Evolutionary conservation across 2,888 invertebrate species (phyloP), one percentile per base, ranked within the genome.

Genomic region (Thymelicus acteon): DNA sequence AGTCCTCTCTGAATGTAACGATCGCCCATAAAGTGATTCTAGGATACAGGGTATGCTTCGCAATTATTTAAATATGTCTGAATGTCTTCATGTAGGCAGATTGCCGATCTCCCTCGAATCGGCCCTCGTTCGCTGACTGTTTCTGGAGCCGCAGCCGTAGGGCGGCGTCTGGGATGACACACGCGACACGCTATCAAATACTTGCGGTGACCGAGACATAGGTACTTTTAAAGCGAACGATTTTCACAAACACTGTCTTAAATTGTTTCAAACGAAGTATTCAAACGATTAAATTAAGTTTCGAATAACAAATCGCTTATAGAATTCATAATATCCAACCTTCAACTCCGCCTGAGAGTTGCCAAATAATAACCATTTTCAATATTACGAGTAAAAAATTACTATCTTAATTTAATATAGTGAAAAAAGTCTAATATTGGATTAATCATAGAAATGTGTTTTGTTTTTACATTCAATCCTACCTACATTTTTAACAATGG

Each of bases 21-120:
- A 94, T 93, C 91, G 94, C 95, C 95, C 95, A 94, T 95, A 94
- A 95, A 95, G 96, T 96, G 96, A 96, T 96, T 96, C 95, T 97
- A 97, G 97, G 97, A 97, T 97, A 97, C 97, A 97, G 97, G 97
- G 97, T 97, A 97, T 96, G 97, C 96, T 97, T 97, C 97, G 96
- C 97, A 96, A 96, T 97, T 97, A 96, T 96, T 96, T 96, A 95
- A 95, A 95, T 95, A 95, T 95, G 88, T 93, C 92, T 92, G 95
- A 95, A 94, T 90, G 90, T 94, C 93, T 89, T 91, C 90, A 89
- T 86, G 87, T 90, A 87, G 92, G 90, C 93, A 91, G 87, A 80
- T 85, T 84, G 89, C 89, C 90, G 80, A 79, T 82, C 79, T 85
- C 80, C 84, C 85, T 79, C 84, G 83, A 80, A 81, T 83, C 85